These are phyloP conservation scores for Sinohyriopsis cumingii DNA, from an alignment of 2,888 invertebrate genomes.

Conservation along the genomic window DNA sequence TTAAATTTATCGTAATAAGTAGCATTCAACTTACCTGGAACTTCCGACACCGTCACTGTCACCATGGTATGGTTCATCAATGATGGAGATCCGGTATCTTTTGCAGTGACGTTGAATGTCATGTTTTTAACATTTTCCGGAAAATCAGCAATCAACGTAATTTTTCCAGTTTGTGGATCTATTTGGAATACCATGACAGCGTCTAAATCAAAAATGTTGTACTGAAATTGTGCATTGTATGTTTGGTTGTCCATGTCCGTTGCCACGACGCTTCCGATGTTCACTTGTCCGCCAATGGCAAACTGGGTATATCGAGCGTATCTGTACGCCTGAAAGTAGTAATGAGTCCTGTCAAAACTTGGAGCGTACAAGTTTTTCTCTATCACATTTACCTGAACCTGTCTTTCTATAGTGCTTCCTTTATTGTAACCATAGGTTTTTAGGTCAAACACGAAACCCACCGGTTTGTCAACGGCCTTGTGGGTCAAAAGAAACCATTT, in stretches of 20 bases:
- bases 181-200: conserved; percentile 27
- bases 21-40: conserved; percentile 46
- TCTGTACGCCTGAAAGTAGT: conserved; percentile 44
- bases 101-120: conserved; percentile 43
- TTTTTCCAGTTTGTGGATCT: conserved; percentile 35
- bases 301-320: conserved; percentile 32
- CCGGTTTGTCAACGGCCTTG: conserved; percentile 38
- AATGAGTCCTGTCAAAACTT: conserved; percentile 30
- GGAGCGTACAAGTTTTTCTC: conserved; percentile 47
- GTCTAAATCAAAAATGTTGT: conserved; percentile 34
- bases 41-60: conserved; percentile 34
- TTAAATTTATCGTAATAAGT: too few relatives aligned
- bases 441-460: conserved; percentile 45
- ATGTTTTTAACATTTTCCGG: conserved; percentile 26
- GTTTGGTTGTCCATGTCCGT: conserved; percentile 39
- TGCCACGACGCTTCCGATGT: conserved; percentile 42
- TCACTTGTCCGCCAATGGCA: conserved; percentile 7
- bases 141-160: conserved; percentile 33
- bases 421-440: conserved; percentile 35
- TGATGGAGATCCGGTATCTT: conserved; percentile 54
- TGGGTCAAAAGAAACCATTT: conserved; percentile 42
- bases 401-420: conserved; percentile 29
- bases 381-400: conserved; percentile 49
- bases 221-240: conserved; percentile 51
- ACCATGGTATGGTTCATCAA: conserved; percentile 34